Evolutionary conservation across 2,113 vertebrate species (phyloP).

Genomic region (Microtus montanus): DNA sequence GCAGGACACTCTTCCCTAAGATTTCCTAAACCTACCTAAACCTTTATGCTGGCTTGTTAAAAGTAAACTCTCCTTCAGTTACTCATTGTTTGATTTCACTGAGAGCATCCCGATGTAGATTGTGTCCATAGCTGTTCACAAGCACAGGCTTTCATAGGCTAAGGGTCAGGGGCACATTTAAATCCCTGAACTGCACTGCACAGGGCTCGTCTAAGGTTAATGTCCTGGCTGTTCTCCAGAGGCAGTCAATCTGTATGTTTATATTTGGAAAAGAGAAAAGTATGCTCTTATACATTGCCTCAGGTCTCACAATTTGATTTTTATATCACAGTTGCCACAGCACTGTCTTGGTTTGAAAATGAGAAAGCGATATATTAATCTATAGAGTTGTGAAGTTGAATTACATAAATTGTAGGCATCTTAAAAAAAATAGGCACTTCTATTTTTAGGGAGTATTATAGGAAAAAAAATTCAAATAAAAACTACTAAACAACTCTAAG

Average conservation of each 20-base stretch:
- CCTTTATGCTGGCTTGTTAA: neutral
- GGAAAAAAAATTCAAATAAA: conserved; percentile 38
- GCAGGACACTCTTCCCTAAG: neutral
- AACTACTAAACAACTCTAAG: conserved; percentile 28
- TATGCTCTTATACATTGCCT: conserved; percentile 1
- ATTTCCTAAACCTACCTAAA: neutral
- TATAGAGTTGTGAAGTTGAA: neutral
- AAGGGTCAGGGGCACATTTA: neutral
- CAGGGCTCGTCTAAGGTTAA: neutral
- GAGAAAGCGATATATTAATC: conserved; percentile 25
- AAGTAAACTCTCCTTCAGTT: neutral
- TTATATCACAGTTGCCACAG: neutral
- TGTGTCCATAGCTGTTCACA: neutral
- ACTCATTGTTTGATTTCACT: neutral
- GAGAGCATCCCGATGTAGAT: neutral
- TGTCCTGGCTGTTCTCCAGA: neutral
- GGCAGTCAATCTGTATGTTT: neutral
- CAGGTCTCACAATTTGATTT: neutral
- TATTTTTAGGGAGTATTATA: neutral
- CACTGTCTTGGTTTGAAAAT: conserved; percentile 21
- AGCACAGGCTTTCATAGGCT: neutral
- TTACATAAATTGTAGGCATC: neutral
- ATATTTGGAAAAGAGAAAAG: conserved; percentile 50
- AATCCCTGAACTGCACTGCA: neutral
- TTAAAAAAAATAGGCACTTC: neutral